Base-by-base conservation (phyloP, 2,888 invertebrate genomes). In the Lasioglossum pauxillum region DNA sequence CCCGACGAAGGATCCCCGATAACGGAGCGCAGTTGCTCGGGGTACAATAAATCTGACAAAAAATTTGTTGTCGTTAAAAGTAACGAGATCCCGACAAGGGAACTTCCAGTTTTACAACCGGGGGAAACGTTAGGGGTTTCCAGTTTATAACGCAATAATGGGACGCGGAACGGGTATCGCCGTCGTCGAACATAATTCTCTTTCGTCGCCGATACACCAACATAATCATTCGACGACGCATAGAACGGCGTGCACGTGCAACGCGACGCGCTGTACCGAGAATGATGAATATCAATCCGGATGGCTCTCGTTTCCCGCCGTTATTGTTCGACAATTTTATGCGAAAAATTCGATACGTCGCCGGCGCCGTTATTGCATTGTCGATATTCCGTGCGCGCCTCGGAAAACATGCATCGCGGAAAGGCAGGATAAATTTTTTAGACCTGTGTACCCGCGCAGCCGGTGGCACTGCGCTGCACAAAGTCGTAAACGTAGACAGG, bases 321-420 rank as follows among this genome's bases (percentile, higher is more conserved):
- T 44, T 35, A 71, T 57, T 46, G 71, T 76, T 71, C 76, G 76
- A 46, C 57, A 23, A 57, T 44, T 72, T 71, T 46, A 46, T 46
- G 71, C 46, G 76, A 46, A 60, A 72, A 81, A 57, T 35, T 76
- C 57, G 71, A 76, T 81, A 38, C 35, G 71, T 46, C 76, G 23
- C 19, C 31, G 2, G 46, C 27, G 1, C 5, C 10, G 57, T 76
- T 81, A 57, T 76, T 27, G 57, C 31, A 57, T 44, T 14, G 69
- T 44, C 75, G 60, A 75, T 75, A 53, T 71, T 69, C 41, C 23
- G 19, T 0, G 44, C 44, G 38, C 2, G 31, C n/a, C 12, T 14
- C 53, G 0, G 49, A 12, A 57, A 80, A 71, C 76, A 38, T 76
- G 46, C 57, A 57, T 57, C 44, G 8, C 57, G n/a, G 12, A 14